Conservation (phyloP, 1,140 invertebrate species). For the Chelonus insularis region DNA sequence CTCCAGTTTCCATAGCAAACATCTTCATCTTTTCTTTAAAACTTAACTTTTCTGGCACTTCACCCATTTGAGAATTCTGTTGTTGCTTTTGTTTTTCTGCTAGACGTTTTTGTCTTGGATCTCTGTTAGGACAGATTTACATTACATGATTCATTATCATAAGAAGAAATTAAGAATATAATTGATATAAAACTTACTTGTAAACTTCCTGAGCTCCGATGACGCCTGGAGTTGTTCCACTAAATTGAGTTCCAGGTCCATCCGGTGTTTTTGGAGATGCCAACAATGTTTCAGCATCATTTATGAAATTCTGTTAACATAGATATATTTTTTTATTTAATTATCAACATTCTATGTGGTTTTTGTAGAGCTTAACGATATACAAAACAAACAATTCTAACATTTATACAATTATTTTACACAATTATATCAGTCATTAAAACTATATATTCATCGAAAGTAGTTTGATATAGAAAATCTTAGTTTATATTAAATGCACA, state of each 20-base stretch:
- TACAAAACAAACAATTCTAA: not conserved
- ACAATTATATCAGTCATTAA: too few species aligned
- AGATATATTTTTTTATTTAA: not conserved
- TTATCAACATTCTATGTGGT: slow-evolving; percentile 24
- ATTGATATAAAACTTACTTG: slow-evolving; percentile 61
- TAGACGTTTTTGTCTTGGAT: slow-evolving; percentile 79
- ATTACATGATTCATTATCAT: too few species aligned
- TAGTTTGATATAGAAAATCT: too few species aligned
- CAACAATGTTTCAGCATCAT: slow-evolving; percentile 76
- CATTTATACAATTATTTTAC: not conserved
- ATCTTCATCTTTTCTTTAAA: slow-evolving; percentile 98
- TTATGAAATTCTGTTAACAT: slow-evolving; percentile 72
- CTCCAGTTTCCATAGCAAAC: slow-evolving; percentile 92
- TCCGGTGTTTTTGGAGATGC: slow-evolving; percentile 73
- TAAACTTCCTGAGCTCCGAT: slow-evolving; percentile 95
- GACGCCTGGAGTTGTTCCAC: slow-evolving; percentile 80
- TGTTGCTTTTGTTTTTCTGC: slow-evolving; percentile 77
- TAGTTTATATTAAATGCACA: too few species aligned
- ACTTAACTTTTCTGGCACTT: slow-evolving; percentile 85
- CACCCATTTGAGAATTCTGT: slow-evolving; percentile 65
- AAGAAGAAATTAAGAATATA: too few species aligned
- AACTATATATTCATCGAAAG: too few species aligned
- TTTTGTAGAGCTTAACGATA: not conserved
- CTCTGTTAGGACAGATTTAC: slow-evolving; percentile 67
- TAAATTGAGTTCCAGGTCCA: slow-evolving; percentile 60